Percentiles rank a stretch among this genome's conserved stretches.
Evolutionary conservation across 2,113 vertebrate genomes (phyloP).

Genomic region (Progne subis): DNA sequence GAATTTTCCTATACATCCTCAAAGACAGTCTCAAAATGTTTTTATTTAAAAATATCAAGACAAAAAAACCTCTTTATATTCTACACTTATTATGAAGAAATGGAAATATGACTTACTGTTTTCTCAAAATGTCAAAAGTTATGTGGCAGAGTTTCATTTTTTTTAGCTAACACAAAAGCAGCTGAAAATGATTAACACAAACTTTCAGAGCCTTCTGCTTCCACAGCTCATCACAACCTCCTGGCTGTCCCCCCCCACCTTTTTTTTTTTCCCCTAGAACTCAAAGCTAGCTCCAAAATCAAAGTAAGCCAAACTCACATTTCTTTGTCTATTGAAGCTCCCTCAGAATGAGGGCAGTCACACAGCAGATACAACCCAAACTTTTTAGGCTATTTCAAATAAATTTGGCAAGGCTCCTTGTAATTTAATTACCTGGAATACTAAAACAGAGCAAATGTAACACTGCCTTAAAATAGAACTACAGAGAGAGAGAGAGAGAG

Average conservation of each 20-base stretch:
- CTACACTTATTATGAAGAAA: not conserved
- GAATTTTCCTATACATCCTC: not conserved
- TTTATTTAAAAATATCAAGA: not conserved
- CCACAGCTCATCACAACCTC: not conserved
- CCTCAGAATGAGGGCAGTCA: not conserved
- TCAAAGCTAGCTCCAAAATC: not conserved
- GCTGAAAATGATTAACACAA: not conserved
- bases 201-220: not conserved
- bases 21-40: not conserved
- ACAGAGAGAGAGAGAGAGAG: not conserved
- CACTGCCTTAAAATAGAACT: not conserved
- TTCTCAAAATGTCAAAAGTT: not conserved
- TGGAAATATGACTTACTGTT: not conserved
- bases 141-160: not conserved
- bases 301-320: not conserved
- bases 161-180: not conserved
- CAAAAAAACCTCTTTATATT: not conserved
- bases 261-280: not conserved
- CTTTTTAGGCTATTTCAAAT: not conserved
- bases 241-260: not conserved
- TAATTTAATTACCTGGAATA: not conserved
- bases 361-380: not conserved
- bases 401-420: not conserved
- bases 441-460: not conserved
- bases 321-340: not conserved